Evolutionary conservation across 2,113 vertebrate genomes (phyloP).

Genomic region (Bombycilla garrulus): DNA sequence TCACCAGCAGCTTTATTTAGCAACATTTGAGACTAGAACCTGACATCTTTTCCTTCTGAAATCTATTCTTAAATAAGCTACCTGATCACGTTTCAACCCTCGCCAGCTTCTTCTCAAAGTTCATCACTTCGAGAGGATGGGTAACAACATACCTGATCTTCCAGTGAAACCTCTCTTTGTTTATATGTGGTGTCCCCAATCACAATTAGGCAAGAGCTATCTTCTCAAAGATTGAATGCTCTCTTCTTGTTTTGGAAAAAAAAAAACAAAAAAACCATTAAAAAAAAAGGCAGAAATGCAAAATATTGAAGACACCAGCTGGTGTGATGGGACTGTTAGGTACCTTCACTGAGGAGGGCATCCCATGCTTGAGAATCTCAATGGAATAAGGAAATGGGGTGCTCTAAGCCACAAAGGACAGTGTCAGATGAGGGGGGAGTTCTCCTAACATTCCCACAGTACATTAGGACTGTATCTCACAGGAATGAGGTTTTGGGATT

Average conservation of each 20-base stretch:
- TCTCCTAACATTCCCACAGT: background rate
- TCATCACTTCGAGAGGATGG: background rate
- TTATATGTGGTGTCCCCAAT: rapidly evolving
- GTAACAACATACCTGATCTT: background rate
- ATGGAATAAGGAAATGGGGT: background rate
- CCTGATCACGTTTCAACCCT: background rate
- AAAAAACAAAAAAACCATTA: background rate
- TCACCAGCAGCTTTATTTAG: background rate
- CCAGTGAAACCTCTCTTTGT: background rate
- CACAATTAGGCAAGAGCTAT: background rate
- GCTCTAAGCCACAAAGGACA: background rate
- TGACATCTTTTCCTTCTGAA: background rate
- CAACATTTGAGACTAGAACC: background rate
- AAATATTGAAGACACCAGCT: background rate
- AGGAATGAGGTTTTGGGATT: background rate
- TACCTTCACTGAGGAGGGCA: background rate
- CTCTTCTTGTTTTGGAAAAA: background rate
- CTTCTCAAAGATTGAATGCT: background rate
- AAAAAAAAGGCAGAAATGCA: background rate
- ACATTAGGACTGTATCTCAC: background rate
- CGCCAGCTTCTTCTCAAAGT: background rate
- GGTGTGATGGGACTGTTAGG: background rate
- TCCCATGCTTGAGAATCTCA: background rate
- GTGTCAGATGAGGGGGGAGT: rapidly evolving
- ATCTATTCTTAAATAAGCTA: background rate